Evolutionary conservation across 2,113 vertebrate genomes (phyloP).

Genomic region (Nyctibius bracteatus): DNA sequence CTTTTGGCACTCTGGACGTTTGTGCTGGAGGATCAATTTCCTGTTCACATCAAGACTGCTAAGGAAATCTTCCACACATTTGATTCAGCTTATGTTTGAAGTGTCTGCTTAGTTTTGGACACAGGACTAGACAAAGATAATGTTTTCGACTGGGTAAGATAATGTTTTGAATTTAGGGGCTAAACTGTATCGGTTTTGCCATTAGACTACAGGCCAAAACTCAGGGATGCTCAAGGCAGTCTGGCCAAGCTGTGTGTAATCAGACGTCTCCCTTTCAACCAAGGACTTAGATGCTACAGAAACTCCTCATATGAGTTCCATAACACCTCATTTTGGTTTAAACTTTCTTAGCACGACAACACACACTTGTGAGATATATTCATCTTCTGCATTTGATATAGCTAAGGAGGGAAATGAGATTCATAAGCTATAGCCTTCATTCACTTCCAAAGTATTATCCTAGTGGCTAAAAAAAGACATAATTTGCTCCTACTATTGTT

Average conservation of each 20-base stretch:
- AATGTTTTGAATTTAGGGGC: neutral
- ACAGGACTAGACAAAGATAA: neutral
- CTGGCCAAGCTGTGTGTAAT: neutral
- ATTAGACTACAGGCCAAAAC: neutral
- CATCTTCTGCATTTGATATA: neutral
- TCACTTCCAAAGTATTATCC: neutral
- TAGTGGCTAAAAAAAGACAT: neutral
- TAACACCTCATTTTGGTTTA: rapidly evolving
- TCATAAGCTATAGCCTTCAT: neutral
- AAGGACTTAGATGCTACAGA: neutral
- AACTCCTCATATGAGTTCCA: neutral
- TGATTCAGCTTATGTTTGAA: neutral
- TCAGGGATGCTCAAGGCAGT: neutral
- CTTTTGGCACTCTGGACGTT: neutral
- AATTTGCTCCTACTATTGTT: neutral
- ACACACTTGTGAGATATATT: neutral
- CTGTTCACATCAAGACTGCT: constrained; percentile 28
- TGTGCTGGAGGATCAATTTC: constrained; percentile 32
- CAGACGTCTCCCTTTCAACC: neutral
- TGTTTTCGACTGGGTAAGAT: neutral
- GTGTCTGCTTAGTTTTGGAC: constrained; percentile 3
- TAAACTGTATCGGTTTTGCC: neutral
- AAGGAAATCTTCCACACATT: constrained; percentile 16
- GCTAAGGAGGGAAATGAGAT: neutral
- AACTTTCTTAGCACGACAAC: neutral